Base-by-base conservation (phyloP, 2,888 invertebrate species). In the Lymantria monacha region DNA sequence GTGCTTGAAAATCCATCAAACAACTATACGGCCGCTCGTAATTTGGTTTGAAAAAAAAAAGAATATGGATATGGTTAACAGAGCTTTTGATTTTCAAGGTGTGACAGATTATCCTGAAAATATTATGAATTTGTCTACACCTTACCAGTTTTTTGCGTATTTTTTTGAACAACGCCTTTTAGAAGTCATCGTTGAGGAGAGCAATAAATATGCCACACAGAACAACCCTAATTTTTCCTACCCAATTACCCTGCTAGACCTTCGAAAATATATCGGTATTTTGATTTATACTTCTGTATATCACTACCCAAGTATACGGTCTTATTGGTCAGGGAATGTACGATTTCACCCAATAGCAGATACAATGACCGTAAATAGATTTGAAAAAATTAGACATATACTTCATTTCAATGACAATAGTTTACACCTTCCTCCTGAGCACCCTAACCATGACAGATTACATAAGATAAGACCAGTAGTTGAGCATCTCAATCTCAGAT, bases 241-340 rank as follows among this genome's bases (percentile, higher is more conserved):
- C 38, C n/a, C 15, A 8, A 14, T 52, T 11, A 48, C 52, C 41
- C 9, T 37, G 30, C 10, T 9, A 0, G 48, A 52, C n/a, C 42
- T 48, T 1, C 45, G 52, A 7, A 48, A 48, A 42, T 52, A 52
- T 52, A 38, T 46, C 9, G 46, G 48, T 3, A 44, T 68, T 9
- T 13, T 40, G 3, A 40, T 40, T 13, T 40, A 62, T 46, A 67
- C 64, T 59, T 67, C 70, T 13, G 53, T 72, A 3, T 59, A 63
- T 49, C 55, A 63, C 36, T 53, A 63, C 33, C 59, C 61, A 10
- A 65, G 61, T 51, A 33, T 38, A 42, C 30, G 42, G 9, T 11
- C 22, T 10, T 47, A 47, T 40, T 47, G 47, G 47, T 7, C 31
- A 11, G 31, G 9, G 11, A 47, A 42, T 9, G n/a, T 22, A 15